Conservation (phyloP, 2,888 invertebrate genomes). For the Podotricha telesiphe region DNA sequence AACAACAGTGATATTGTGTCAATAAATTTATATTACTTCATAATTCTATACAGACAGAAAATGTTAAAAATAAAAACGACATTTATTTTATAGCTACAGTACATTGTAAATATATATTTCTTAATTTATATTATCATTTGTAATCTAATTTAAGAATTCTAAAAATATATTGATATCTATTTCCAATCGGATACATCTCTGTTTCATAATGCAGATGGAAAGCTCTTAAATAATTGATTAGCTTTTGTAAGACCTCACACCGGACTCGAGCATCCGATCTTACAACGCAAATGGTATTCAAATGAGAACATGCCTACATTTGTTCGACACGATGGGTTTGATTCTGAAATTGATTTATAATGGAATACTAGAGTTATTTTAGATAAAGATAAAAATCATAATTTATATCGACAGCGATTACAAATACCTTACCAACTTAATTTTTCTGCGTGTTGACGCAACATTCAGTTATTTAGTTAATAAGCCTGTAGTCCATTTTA, state of each 20-base stretch:
- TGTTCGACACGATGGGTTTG: slow-evolving; percentile 54
- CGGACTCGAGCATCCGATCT: slow-evolving; percentile 54
- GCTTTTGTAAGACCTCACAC: slow-evolving; percentile 59
- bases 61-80: too few species aligned
- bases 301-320: slow-evolving; percentile 60
- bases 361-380: not conserved
- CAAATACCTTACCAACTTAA: not conserved
- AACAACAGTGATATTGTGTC: too few species aligned
- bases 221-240: slow-evolving; percentile 70
- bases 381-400: not conserved
- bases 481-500: too few species aligned
- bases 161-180: not conserved
- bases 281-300: slow-evolving; percentile 60
- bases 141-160: too few species aligned
- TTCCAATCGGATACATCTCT: slow-evolving; percentile 47
- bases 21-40: too few species aligned
- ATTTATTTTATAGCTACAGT: too few species aligned
- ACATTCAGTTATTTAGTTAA: too few species aligned
- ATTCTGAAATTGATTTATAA: slow-evolving; percentile 28
- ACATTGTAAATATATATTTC: too few species aligned
- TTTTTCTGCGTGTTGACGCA: too few species aligned
- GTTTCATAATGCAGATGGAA: slow-evolving; percentile 57
- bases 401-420: not conserved
- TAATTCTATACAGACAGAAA: too few species aligned
- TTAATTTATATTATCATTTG: too few species aligned